phyloP scores from a whole-genome alignment of 2,888 invertebrate species.

The Glyphotaelius pellucidus region DNA sequence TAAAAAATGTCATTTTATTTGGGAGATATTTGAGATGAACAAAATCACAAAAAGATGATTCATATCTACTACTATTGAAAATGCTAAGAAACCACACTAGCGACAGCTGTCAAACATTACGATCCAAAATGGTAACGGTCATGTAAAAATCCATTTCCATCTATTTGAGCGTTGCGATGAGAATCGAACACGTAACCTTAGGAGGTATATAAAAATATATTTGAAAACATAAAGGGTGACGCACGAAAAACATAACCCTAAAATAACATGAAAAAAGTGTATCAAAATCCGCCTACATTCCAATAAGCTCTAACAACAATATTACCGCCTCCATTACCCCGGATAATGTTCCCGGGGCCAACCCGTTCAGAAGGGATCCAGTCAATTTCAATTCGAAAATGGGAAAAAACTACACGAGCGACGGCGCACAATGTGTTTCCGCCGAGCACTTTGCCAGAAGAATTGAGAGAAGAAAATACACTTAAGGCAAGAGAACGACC shows the following conservation, averaged over 20 bases:
- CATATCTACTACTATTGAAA: neutral
- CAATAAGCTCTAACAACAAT: conserved; percentile 65
- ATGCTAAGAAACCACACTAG: neutral
- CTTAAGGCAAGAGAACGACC: conserved; percentile 65
- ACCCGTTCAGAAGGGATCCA: conserved; percentile 60
- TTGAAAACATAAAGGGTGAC: conserved; percentile 39
- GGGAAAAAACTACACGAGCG: conserved; percentile 61
- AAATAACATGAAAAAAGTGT: conserved; percentile 54
- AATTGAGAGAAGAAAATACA: conserved; percentile 66
- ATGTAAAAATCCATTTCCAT: neutral
- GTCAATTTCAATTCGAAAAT: conserved; percentile 63
- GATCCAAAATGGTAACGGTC: neutral
- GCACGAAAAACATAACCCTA: conserved; percentile 53
- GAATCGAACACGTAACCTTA: neutral
- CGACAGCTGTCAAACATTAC: neutral
- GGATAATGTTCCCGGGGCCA: conserved; percentile 63
- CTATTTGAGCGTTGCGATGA: neutral
- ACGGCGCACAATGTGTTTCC: conserved; percentile 64
- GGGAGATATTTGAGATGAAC: too few relatives aligned
- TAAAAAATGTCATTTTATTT: too few relatives aligned
- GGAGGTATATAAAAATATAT: neutral
- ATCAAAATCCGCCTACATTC: conserved; percentile 64
- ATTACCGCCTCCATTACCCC: conserved; percentile 65
- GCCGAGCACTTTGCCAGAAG: conserved; percentile 64
- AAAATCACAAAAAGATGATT: too few relatives aligned